A percentile compares a stretch with the other conserved stretches of the same genome.
phyloP scores from a whole-genome alignment of 2,113 vertebrate species.

The Heterochromis multidens region DNA sequence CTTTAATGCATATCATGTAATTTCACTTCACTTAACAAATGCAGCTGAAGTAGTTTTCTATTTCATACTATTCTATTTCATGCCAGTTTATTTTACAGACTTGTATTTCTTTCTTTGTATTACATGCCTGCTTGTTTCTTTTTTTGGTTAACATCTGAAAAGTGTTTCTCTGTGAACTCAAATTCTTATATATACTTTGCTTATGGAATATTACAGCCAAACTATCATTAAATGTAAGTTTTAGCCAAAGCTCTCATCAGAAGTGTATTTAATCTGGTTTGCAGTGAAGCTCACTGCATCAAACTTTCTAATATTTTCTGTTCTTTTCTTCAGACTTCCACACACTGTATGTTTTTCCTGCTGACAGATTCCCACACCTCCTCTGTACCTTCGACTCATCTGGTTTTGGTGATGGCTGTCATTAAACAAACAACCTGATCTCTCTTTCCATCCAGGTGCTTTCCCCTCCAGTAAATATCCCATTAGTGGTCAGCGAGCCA shows the following conservation, averaged over 20 bases:
- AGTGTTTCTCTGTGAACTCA: neutral
- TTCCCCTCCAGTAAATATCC: constrained; percentile 43
- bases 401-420: constrained; percentile 22
- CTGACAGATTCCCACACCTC: constrained; percentile 24
- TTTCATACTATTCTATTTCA: no score
- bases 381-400: constrained; percentile 6
- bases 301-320: neutral
- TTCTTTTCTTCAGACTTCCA: neutral
- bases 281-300: neutral
- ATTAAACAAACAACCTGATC: constrained; percentile 49
- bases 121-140: neutral
- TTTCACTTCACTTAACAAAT: neutral
- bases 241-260: neutral
- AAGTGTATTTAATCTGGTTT: neutral
- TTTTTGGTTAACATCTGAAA: neutral
- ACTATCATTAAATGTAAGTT: neutral
- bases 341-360: neutral
- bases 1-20: neutral
- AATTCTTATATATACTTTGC: neutral
- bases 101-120: neutral
- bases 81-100: neutral
- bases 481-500: neutral
- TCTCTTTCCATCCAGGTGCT: constrained; percentile 54
- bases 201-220: neutral
- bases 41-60: neutral